Evolutionary conservation across 1,140 invertebrate species (phyloP).

Genomic region (Xylocopa sonorina): DNA sequence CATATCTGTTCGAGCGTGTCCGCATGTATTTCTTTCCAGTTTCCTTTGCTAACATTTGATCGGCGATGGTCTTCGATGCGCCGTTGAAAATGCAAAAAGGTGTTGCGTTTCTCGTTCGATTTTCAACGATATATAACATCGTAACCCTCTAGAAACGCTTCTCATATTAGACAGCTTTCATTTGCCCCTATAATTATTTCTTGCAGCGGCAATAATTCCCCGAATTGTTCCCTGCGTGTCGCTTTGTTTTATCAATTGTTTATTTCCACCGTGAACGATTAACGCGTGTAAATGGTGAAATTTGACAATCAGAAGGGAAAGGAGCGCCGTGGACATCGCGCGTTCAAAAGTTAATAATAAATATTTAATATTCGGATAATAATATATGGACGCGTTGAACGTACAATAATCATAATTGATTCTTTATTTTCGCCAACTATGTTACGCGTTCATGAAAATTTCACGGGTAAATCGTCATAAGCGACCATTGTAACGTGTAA

Average conservation of each 20-base stretch:
- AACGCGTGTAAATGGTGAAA: conserved; percentile 8
- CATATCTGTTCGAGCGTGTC: not conserved
- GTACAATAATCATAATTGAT: conserved; percentile 25
- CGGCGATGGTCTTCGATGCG: not conserved
- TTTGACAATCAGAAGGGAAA: not conserved
- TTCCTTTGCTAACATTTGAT: not conserved
- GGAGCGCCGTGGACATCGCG: not conserved
- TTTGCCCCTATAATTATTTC: too few species aligned
- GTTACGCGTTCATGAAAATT: conserved; percentile 36
- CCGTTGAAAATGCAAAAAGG: not conserved
- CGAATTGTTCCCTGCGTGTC: not conserved
- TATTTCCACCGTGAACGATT: not conserved
- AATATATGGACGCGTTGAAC: not conserved
- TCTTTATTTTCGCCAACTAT: conserved; percentile 22
- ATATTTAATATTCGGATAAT: conserved; percentile 13
- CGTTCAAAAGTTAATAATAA: conserved; percentile 7
- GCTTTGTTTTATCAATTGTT: not conserved
- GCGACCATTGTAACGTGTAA: not conserved
- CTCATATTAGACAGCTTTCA: too few species aligned
- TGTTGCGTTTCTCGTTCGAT: not conserved
- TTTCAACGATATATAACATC: not conserved
- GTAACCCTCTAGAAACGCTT: not conserved
- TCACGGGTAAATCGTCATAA: conserved; percentile 34
- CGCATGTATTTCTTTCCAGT: conserved; percentile 16
- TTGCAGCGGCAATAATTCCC: too few species aligned